Evolutionary conservation across 1,140 invertebrate genomes (phyloP).

Genomic region (Aphidius gifuensis): DNA sequence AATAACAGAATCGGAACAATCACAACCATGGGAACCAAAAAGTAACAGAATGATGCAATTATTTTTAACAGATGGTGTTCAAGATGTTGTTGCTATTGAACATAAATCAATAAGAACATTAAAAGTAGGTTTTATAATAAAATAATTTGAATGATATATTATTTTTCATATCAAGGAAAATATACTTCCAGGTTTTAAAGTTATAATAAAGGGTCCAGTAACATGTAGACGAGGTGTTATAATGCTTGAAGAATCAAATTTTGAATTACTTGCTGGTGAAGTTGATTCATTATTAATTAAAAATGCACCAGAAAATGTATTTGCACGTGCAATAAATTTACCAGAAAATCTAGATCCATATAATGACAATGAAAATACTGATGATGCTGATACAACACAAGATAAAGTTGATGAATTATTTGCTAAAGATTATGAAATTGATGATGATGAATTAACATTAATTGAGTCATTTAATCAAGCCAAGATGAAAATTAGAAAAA

Average conservation of each 20-base stretch:
- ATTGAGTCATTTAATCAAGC: too few relatives aligned
- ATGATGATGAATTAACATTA: too few relatives aligned
- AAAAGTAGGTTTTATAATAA: conserved; percentile 44
- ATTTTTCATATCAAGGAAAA: conserved; percentile 36
- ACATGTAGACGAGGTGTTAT: conserved; percentile 69
- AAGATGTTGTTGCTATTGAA: conserved; percentile 70
- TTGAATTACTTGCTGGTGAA: conserved; percentile 72
- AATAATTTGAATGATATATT: conserved; percentile 1
- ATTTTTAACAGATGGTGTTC: conserved; percentile 72
- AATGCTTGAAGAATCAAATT: conserved; percentile 62
- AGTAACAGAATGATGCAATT: conserved; percentile 68
- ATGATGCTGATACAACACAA: too few relatives aligned
- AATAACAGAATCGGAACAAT: conserved; percentile 54
- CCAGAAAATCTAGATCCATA: conserved; percentile 54
- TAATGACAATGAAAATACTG: conserved; percentile 20
- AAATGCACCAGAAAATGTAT: conserved; percentile 62
- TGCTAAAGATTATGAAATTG: too few relatives aligned
- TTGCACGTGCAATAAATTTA: conserved; percentile 58
- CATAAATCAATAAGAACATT: conserved; percentile 64
- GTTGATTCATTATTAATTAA: conserved; percentile 62
- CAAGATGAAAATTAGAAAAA: too few relatives aligned
- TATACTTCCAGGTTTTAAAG: conserved; percentile 48
- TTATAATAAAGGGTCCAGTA: conserved; percentile 64
- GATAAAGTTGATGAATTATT: too few relatives aligned
- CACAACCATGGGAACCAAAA: conserved; percentile 40